Evolutionary conservation across 2,113 vertebrate genomes (phyloP), one percentile per base, ranked within the genome.

Genomic region (Etia nguti): DNA sequence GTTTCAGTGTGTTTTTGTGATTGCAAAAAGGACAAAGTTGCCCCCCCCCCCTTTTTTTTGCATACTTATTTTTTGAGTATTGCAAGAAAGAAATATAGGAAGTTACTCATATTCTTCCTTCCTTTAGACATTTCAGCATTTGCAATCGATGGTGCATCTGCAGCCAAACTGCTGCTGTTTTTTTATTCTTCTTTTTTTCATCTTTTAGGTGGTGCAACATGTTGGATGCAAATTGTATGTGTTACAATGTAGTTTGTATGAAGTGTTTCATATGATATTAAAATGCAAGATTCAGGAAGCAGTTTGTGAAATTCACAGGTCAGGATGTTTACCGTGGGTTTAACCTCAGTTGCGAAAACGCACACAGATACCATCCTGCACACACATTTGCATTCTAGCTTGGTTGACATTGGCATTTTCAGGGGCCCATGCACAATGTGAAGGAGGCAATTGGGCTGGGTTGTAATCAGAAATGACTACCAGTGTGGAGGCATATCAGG

Each of bases 401-500:
- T 55, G 15, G 73, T 87, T 86, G 68, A 48, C 41, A 2, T 9
- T 86, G 84, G 81, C 62, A 18, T n/a, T 79, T 59, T 79, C 81
- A n/a, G 73, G 52, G 82, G 86, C 60, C 15, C n/a, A 80, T 43
- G 18, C 22, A 57, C 65, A 55, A 82, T 10, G 6, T 77, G 65
- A 70, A 86, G 62, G 2, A 92, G 57, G 59, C 52, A 60, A 1
- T 16, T 80, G 6, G 46, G 80, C 41, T 8, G 26, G 18, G 52
- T 60, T 20, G 41, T 85, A 90, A 85, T 92, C 80, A 92, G 59
- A 86, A 81, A 80, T 80, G 80, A 84, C 80, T 83, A 10, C 54
- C 55, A 34, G 34, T 84, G 80, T 92, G 68, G 54, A 55, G 24
- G 89, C 91, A 90, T 89, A 91, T 89, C 83, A 85, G 34, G 79